Evolutionary conservation across 2,888 invertebrate genomes (phyloP).

Genomic region (Xestia sexstrigata): DNA sequence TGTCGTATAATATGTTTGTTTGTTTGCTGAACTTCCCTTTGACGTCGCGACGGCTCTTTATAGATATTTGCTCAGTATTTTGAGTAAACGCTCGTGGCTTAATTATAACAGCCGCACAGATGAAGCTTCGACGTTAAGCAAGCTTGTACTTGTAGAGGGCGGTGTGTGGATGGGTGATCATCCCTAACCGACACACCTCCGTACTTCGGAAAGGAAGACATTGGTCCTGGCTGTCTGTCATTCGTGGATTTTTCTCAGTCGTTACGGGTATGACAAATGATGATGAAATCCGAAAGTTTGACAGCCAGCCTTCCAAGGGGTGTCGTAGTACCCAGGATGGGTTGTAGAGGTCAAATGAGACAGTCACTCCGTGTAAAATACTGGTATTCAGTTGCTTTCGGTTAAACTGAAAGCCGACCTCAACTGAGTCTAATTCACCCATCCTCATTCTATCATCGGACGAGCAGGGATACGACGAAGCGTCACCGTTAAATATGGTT

Average conservation of each 20-base stretch:
- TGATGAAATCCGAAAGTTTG: background rate
- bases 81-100: background rate
- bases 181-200: background rate
- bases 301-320: background rate
- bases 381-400: background rate
- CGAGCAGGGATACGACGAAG: too few species aligned
- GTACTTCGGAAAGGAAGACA: background rate
- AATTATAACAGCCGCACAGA: background rate
- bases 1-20: slow-evolving; percentile 21
- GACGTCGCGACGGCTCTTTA: slow-evolving; percentile 5
- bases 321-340: background rate
- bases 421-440: background rate
- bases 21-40: slow-evolving; percentile 23
- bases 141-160: too few species aligned
- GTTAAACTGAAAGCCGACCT: background rate
- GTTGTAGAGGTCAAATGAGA: background rate
- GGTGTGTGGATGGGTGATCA: background rate
- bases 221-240: background rate
- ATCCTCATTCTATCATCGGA: too few species aligned
- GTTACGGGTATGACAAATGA: too few species aligned
- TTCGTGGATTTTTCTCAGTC: background rate
- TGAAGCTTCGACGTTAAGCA: too few species aligned
- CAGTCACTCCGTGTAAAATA: background rate
- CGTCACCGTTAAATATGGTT: too few species aligned
- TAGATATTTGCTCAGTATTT: slow-evolving; percentile 6